These are phyloP conservation scores for Botrylloides violaceus DNA, from an alignment of 23 tunicate genomes.

Conservation along the genomic window DNA sequence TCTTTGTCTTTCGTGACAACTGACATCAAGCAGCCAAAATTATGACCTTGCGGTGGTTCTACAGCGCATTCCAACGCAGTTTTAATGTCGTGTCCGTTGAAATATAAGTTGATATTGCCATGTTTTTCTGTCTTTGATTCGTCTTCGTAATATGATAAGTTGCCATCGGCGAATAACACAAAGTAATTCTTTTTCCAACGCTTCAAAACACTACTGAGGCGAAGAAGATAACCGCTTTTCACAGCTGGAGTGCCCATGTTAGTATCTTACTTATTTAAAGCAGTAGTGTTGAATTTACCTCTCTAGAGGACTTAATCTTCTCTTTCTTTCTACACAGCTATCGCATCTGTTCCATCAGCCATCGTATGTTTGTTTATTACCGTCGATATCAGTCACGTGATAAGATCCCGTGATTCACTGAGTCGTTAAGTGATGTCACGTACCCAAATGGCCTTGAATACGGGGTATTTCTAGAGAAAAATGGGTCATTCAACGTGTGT, in stretches of 20 bases:
- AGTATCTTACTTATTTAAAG: background rate
- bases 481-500: no score
- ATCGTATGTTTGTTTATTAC: background rate
- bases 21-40: constrained; percentile 55
- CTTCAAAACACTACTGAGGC: constrained; percentile 52
- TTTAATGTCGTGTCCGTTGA: constrained; percentile 37
- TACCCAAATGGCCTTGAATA: no score
- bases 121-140: constrained; percentile 41
- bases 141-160: constrained; percentile 60
- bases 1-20: constrained; percentile 26
- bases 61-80: constrained; percentile 76
- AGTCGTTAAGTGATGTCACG: no score
- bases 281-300: background rate
- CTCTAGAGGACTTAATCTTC: no score
- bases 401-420: background rate
- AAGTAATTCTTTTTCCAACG: constrained; percentile 77
- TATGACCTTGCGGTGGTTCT: constrained; percentile 57
- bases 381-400: background rate
- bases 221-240: constrained; percentile 48
- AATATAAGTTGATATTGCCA: constrained; percentile 49
- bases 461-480: no score
- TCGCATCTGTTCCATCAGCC: background rate
- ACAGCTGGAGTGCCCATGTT: constrained; percentile 29
- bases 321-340: background rate
- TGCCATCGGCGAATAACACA: constrained; percentile 70